These are phyloP conservation scores for Hirudinaria manillensis DNA, from an alignment of 2,888 invertebrate genomes.

Conservation along the genomic window DNA sequence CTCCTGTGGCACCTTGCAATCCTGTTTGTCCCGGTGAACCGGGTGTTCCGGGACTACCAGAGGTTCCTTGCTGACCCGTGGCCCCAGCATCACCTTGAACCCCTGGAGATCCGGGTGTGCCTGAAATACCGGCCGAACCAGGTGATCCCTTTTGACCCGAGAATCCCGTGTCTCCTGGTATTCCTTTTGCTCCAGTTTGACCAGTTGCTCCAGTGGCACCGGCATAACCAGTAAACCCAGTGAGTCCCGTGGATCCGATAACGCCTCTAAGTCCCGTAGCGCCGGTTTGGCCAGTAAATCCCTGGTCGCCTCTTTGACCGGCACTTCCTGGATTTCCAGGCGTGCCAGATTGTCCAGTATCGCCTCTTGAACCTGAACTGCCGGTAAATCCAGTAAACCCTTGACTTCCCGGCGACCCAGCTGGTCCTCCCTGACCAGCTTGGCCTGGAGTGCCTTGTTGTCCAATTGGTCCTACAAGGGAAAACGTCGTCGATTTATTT, in stretches of 20 bases:
- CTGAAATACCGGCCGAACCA: conserved; percentile 32
- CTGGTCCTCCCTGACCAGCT: conserved; percentile 33
- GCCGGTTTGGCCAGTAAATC: conserved; percentile 31
- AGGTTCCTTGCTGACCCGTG: conserved; percentile 58
- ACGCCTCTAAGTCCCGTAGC: conserved; percentile 1
- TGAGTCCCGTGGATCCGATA: background rate
- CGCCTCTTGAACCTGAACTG: conserved; percentile 23
- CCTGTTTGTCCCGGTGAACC: conserved; percentile 31
- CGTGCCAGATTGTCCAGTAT: conserved; percentile 23
- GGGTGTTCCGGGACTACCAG: conserved; percentile 22
- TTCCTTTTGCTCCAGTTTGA: conserved; percentile 30
- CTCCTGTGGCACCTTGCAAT: conserved; percentile 28
- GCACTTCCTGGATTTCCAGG: conserved; percentile 23
- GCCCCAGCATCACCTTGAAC: conserved; percentile 31
- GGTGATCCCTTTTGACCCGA: conserved; percentile 33
- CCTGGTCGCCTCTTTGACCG: conserved; percentile 31
- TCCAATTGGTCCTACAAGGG: background rate
- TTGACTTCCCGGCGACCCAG: conserved; percentile 1
- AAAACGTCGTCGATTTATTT: background rate
- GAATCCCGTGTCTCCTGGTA: conserved; percentile 31
- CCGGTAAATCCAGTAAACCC: conserved; percentile 28
- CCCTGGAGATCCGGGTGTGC: conserved; percentile 34
- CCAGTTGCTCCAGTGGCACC: conserved; percentile 35
- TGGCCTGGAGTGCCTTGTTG: conserved; percentile 38
- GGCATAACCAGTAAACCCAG: conserved; percentile 20